Evolutionary conservation across 2,888 invertebrate genomes (phyloP).

Genomic region (Brachypterus glaber): DNA sequence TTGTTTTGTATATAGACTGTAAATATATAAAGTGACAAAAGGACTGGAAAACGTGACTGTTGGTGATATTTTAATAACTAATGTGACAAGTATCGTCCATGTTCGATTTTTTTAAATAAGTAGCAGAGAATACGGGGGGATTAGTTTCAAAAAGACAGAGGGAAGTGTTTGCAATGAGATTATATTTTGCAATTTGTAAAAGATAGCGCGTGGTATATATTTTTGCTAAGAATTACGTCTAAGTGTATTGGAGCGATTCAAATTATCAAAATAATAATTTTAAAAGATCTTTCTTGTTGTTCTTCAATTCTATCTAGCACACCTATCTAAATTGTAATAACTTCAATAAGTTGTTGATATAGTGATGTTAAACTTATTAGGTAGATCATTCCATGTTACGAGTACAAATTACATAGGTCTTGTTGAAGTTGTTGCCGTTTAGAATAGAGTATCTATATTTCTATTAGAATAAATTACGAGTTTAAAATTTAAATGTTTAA

Average conservation of each 20-base stretch:
- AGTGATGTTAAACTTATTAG: slow-evolving; percentile 12
- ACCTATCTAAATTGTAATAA: slow-evolving; percentile 1
- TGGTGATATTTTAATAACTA: slow-evolving; percentile 27
- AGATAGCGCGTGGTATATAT: slow-evolving; percentile 26
- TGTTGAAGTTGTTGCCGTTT: not conserved
- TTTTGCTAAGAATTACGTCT: slow-evolving; percentile 27
- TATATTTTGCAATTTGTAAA: slow-evolving; percentile 29
- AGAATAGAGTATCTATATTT: too few relatives aligned
- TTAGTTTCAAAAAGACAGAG: slow-evolving; percentile 5
- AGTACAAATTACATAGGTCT: slow-evolving; percentile 11
- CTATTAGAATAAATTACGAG: too few relatives aligned
- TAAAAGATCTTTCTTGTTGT: not conserved
- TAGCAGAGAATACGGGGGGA: slow-evolving; percentile 12
- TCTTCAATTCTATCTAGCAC: not conserved
- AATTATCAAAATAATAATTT: slow-evolving; percentile 13
- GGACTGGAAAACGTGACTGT: slow-evolving; percentile 14
- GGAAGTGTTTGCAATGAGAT: slow-evolving; percentile 3
- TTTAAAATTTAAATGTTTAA: too few relatives aligned
- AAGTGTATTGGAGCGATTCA: slow-evolving; percentile 21
- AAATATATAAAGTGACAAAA: slow-evolving; percentile 25
- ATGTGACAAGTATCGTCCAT: slow-evolving; percentile 27
- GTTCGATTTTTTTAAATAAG: too few relatives aligned
- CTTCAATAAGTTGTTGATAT: not conserved
- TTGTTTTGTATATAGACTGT: slow-evolving; percentile 29
- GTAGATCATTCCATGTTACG: slow-evolving; percentile 7